Percentiles rank a stretch among this genome's conserved stretches.
These are phyloP conservation scores for Drosophila persimilis DNA, from an alignment of 1,140 invertebrate species.

Conservation along the genomic window DNA sequence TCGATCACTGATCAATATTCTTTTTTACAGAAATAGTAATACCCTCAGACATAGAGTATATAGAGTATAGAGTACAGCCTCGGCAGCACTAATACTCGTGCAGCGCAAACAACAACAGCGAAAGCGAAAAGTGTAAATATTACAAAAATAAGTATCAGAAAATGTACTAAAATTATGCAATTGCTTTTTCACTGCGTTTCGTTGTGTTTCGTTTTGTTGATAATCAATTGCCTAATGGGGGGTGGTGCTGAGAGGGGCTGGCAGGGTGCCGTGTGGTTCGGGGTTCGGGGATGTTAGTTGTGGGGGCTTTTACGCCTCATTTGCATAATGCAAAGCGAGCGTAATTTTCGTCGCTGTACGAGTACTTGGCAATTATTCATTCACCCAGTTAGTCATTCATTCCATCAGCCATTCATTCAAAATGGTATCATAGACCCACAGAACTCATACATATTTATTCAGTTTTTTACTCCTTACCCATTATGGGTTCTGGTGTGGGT, in stretches of 20 bases:
- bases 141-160: not conserved
- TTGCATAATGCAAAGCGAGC: conserved; percentile 51
- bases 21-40: too few species aligned
- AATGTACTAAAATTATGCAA: conserved; percentile 14
- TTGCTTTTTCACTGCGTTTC: not conserved
- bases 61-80: too few species aligned
- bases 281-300: not conserved
- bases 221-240: not conserved
- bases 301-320: conserved; percentile 34
- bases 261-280: too few species aligned
- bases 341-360: conserved; percentile 12
- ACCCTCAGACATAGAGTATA: too few species aligned
- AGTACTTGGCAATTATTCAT: conserved; percentile 16
- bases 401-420: not conserved
- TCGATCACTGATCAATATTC: too few species aligned
- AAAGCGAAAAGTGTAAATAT: too few species aligned
- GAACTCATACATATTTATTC: not conserved
- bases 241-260: not conserved
- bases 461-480: conserved; percentile 5
- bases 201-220: not conserved
- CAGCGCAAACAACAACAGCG: too few species aligned
- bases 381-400: conserved; percentile 16
- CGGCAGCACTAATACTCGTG: too few species aligned
- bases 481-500: not conserved
- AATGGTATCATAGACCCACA: conserved; percentile 8